Percentiles rank a stretch among this genome's conserved stretches.
Conservation (phyloP, 2,888 invertebrate genomes). For the Ennomos fuscantarius region DNA sequence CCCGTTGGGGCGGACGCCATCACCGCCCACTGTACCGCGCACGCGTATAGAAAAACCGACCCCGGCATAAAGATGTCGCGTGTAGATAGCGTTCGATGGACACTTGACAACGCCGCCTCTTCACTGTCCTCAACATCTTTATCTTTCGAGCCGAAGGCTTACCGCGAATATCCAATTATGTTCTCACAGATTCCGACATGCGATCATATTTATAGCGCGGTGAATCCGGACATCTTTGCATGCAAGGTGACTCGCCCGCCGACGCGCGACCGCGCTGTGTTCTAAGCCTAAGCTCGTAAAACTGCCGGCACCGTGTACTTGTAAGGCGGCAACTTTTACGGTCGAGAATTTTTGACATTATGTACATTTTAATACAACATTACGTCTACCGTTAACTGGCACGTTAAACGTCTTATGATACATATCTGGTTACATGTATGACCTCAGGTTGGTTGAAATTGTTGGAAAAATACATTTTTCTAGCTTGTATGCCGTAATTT, state of each 20-base stretch:
- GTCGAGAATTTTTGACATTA: conserved; percentile 59
- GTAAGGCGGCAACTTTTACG: conserved; percentile 59
- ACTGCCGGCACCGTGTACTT: conserved; percentile 54
- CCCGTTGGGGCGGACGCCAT: conserved; percentile 82
- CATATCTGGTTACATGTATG: conserved; percentile 44
- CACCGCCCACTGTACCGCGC: conserved; percentile 79
- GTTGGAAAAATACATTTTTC: conserved; percentile 49
- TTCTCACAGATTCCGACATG: conserved; percentile 60
- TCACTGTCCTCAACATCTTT: conserved; percentile 58
- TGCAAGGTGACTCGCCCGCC: conserved; percentile 55
- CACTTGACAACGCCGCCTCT: conserved; percentile 69
- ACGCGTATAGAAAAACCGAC: conserved; percentile 76
- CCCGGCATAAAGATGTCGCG: conserved; percentile 76
- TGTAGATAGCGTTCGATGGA: conserved; percentile 73
- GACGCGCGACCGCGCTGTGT: conserved; percentile 47
- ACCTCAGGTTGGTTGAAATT: conserved; percentile 44
- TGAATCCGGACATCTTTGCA: conserved; percentile 59
- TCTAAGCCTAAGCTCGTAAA: conserved; percentile 64
- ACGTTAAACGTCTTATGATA: conserved; percentile 55
- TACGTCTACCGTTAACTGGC: conserved; percentile 62
- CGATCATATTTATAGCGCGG: conserved; percentile 59
- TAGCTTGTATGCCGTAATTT: conserved; percentile 44
- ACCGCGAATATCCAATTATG: conserved; percentile 74
- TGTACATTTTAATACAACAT: conserved; percentile 68
- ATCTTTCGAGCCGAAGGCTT: conserved; percentile 64